Conservation (phyloP, 2,797 vertebrate genomes). For the Gallinago nigripennis region DNA sequence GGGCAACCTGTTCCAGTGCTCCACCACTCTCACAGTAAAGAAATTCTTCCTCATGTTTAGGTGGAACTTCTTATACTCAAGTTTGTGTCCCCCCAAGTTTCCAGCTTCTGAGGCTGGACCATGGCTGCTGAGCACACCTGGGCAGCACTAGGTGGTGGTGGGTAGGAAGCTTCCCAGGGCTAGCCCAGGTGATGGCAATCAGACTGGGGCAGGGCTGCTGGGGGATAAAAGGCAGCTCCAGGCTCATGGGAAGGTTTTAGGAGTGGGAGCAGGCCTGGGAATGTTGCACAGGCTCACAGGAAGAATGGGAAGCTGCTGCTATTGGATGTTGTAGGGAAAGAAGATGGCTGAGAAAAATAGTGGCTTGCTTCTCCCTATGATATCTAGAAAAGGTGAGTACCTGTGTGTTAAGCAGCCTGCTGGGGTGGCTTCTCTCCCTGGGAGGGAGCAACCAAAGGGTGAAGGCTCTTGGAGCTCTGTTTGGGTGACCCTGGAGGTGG, state of each 20-base stretch:
- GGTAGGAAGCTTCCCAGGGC: background rate
- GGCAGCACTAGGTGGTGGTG: background rate
- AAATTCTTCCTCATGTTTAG: too few relatives aligned
- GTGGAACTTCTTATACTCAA: too few relatives aligned
- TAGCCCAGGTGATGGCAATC: background rate
- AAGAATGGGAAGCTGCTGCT: background rate
- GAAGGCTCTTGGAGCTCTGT: background rate
- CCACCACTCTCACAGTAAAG: too few relatives aligned
- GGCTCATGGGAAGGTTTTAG: accelerated
- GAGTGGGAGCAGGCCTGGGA: accelerated
- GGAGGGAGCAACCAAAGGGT: background rate
- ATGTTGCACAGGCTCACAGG: accelerated
- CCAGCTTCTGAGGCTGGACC: background rate
- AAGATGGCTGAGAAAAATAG: background rate
- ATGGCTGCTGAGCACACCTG: background rate
- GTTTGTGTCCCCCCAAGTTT: too few relatives aligned
- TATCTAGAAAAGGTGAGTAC: background rate
- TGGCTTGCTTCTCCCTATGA: background rate
- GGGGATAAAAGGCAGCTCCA: background rate
- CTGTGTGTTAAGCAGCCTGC: background rate
- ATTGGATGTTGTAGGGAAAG: background rate
- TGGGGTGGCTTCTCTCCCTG: background rate
- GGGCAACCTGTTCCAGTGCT: too few relatives aligned
- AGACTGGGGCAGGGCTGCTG: background rate
- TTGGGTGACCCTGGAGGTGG: background rate